phyloP scores from a whole-genome alignment of 2,797 vertebrate genomes.

The Microcaecilia unicolor region DNA sequence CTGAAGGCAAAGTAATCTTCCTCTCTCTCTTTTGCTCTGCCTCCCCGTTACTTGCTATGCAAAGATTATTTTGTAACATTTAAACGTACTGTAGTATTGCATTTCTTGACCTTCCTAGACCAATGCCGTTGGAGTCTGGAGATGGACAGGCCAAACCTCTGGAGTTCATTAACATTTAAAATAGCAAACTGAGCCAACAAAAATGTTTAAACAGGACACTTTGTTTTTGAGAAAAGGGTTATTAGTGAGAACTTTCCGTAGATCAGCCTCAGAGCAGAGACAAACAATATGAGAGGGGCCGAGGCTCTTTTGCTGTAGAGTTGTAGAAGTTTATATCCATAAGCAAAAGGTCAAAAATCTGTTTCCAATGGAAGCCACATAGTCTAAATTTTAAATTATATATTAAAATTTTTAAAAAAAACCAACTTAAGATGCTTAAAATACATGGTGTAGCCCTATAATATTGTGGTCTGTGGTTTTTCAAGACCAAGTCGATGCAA shows the following conservation, averaged over 20 bases:
- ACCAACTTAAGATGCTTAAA: too few species aligned
- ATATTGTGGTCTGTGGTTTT: too few species aligned
- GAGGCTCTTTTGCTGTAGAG: slow-evolving; percentile 4
- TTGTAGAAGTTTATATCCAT: not conserved
- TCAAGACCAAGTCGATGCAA: too few species aligned
- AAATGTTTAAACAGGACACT: slow-evolving; percentile 5
- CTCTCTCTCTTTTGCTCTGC: too few species aligned
- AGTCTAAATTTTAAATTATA: slow-evolving; percentile 7
- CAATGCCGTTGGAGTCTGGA: slow-evolving; percentile 19
- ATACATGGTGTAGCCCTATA: too few species aligned
- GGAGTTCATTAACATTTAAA: slow-evolving; percentile 21
- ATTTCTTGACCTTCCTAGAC: slow-evolving; percentile 10
- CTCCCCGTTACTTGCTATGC: slow-evolving; percentile 35
- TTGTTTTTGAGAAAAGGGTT: not conserved
- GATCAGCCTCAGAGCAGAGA: too few species aligned
- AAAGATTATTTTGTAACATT: slow-evolving; percentile 44
- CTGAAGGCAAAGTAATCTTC: too few species aligned
- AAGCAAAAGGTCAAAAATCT: too few species aligned
- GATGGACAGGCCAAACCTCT: slow-evolving; percentile 19
- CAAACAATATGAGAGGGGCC: not conserved
- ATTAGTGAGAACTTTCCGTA: not conserved
- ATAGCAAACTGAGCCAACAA: slow-evolving; percentile 6
- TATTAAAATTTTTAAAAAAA: not conserved
- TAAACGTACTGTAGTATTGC: slow-evolving; percentile 38
- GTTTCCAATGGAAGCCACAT: not conserved